Evolutionary conservation across 2,888 invertebrate species (phyloP).

Genomic region (Amiota minor): DNA sequence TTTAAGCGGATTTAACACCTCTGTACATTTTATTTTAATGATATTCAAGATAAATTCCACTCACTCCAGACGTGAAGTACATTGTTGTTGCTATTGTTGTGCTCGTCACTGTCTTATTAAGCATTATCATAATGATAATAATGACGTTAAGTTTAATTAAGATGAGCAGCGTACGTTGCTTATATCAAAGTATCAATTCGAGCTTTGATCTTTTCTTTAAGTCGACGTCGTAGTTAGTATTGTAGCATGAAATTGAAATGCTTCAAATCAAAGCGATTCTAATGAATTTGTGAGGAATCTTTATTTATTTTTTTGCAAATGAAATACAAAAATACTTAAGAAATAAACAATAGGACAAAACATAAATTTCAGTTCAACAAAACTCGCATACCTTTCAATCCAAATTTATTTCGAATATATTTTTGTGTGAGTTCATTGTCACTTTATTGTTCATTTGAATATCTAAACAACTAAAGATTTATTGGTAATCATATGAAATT

Average conservation of each 20-base stretch:
- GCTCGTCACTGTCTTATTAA: slow-evolving; percentile 7
- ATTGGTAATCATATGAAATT: too few species aligned
- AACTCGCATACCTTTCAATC: too few species aligned
- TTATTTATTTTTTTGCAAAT: slow-evolving; percentile 37
- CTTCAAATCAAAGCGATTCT: background rate
- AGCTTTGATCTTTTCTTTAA: background rate
- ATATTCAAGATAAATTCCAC: too few species aligned
- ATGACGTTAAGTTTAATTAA: too few species aligned
- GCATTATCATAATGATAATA: background rate
- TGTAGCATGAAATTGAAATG: background rate
- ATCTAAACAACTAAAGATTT: too few species aligned
- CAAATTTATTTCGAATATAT: too few species aligned
- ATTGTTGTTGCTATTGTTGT: background rate
- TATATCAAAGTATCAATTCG: background rate
- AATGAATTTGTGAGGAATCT: slow-evolving; percentile 62
- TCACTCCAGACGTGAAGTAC: too few species aligned
- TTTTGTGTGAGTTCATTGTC: too few species aligned
- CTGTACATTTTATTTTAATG: too few species aligned
- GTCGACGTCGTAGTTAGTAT: background rate
- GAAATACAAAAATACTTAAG: background rate
- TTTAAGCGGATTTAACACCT: slow-evolving; percentile 15
- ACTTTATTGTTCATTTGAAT: too few species aligned
- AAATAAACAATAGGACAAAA: too few species aligned
- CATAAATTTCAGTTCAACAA: too few species aligned
- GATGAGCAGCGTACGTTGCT: background rate